These are phyloP conservation scores for Brachystomella parvula DNA, from an alignment of 1,140 invertebrate genomes.

Conservation along the genomic window DNA sequence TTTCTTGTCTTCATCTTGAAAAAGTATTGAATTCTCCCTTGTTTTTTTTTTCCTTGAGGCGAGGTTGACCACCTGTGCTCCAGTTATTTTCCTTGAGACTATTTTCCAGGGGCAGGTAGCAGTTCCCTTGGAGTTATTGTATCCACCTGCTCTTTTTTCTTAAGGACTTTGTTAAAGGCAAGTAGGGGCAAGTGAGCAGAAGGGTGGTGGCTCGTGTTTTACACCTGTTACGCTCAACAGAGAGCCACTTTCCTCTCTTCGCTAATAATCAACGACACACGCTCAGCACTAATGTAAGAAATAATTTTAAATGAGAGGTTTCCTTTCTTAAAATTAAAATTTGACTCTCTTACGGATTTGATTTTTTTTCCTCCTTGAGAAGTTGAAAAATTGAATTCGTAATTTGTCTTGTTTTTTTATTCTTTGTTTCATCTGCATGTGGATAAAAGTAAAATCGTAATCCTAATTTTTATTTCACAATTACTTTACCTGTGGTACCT, in stretches of 20 bases:
- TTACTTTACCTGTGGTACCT: neutral
- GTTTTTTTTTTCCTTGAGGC: neutral
- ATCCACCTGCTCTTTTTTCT: neutral
- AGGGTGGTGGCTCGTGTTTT: neutral
- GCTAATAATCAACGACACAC: neutral
- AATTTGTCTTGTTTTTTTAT: neutral
- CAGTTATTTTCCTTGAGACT: neutral
- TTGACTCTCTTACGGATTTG: neutral
- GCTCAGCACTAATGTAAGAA: neutral
- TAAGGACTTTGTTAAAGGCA: too few relatives aligned
- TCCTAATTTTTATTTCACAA: neutral
- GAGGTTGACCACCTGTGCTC: neutral
- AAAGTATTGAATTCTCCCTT: neutral
- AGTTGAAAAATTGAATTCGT: neutral
- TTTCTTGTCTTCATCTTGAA: neutral
- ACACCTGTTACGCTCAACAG: neutral
- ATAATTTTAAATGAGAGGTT: neutral
- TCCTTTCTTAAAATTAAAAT: neutral
- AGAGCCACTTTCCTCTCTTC: too few relatives aligned
- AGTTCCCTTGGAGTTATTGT: neutral
- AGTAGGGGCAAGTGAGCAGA: too few relatives aligned
- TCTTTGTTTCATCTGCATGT: neutral
- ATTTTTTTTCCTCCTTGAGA: neutral
- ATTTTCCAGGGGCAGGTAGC: neutral
- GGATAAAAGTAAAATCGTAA: neutral